These are phyloP conservation scores for Chaetura pelagica DNA, from an alignment of 2,113 vertebrate genomes.

Conservation along the genomic window DNA sequence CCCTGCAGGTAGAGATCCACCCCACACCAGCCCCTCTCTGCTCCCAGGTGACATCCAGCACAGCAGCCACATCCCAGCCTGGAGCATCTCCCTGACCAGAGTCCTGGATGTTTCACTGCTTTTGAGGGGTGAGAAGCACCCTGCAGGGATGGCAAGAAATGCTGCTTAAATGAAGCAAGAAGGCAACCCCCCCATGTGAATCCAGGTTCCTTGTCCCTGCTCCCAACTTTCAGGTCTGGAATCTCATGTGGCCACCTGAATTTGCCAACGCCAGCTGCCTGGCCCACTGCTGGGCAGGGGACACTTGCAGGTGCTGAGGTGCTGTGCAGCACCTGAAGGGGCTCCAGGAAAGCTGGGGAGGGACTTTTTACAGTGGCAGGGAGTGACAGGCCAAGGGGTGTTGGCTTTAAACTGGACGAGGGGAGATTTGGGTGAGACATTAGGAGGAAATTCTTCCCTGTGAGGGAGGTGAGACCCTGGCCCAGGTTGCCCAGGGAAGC, in stretches of 20 bases:
- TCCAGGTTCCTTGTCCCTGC: accelerated
- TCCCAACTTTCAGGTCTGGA: neutral
- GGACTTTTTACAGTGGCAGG: too few relatives aligned
- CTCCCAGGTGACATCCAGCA: neutral
- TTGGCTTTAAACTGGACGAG: too few relatives aligned
- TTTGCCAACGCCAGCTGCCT: neutral
- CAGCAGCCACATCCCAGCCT: neutral
- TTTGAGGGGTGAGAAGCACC: too few relatives aligned
- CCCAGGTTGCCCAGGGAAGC: too few relatives aligned
- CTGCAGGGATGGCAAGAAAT: neutral
- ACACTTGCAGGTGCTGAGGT: neutral
- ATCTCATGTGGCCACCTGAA: accelerated
- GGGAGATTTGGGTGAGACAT: too few relatives aligned
- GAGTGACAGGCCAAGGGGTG: too few relatives aligned
- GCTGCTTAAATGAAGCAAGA: neutral
- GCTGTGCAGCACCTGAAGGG: neutral
- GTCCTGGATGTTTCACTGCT: neutral
- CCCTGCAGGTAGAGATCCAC: accelerated
- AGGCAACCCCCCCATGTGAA: neutral
- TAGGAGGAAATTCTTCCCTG: too few relatives aligned
- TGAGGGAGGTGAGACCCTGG: too few relatives aligned
- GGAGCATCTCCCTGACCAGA: neutral
- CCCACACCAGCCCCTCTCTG: neutral
- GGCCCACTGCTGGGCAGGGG: accelerated
- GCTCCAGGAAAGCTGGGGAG: too few relatives aligned